Evolutionary conservation across 2,113 vertebrate genomes (phyloP).

Genomic region (Labeo rohita): DNA sequence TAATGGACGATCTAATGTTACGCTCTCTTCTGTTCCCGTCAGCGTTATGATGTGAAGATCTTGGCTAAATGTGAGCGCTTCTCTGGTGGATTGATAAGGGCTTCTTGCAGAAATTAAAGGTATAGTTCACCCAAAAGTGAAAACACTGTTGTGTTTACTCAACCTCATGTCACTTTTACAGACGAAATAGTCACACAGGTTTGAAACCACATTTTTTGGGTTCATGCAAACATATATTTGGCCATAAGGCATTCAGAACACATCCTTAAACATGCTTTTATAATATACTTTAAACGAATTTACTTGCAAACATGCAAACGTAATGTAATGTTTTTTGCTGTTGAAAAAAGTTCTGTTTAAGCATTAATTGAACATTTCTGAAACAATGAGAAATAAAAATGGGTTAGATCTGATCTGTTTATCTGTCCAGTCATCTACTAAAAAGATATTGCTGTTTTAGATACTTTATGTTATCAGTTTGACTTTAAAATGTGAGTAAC

Average conservation of each 20-base stretch:
- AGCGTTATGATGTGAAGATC: slow-evolving; percentile 65
- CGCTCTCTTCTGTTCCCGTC: slow-evolving; percentile 60
- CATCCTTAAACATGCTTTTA: not conserved
- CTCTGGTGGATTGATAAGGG: slow-evolving; percentile 46
- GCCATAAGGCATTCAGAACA: not conserved
- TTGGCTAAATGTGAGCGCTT: slow-evolving; percentile 47
- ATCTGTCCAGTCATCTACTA: not conserved
- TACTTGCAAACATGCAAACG: not conserved
- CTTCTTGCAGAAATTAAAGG: slow-evolving; percentile 56
- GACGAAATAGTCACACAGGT: not conserved
- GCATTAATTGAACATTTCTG: not conserved
- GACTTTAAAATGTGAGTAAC: not conserved
- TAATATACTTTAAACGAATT: not conserved
- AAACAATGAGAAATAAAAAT: not conserved
- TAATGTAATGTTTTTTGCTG: not conserved
- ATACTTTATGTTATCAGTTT: too few relatives aligned
- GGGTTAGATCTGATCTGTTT: not conserved
- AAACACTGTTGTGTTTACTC: not conserved
- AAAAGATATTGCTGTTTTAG: not conserved
- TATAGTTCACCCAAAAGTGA: not conserved
- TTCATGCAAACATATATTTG: slow-evolving; percentile 3
- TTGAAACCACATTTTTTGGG: not conserved
- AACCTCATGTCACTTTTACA: not conserved
- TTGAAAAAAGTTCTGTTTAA: not conserved
- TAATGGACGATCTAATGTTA: slow-evolving; percentile 73